Evolutionary conservation across 2,888 invertebrate genomes (phyloP).

Genomic region (Chalcosyrphus nemorum): DNA sequence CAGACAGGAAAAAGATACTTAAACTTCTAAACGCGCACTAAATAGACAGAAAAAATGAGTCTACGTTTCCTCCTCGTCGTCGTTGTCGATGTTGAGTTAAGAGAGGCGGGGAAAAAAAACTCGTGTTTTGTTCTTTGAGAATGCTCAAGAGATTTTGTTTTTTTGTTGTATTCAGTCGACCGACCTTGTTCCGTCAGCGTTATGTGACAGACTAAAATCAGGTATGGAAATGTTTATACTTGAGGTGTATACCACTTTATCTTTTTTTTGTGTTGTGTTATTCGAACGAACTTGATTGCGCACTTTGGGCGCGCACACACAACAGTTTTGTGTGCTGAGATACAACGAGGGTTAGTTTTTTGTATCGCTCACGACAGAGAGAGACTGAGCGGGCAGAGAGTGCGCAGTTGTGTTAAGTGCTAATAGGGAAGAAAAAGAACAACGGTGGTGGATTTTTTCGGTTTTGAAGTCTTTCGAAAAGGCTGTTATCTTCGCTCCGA

Average conservation of each 20-base stretch:
- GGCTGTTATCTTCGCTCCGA: constrained; percentile 33
- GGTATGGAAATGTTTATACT: constrained; percentile 74
- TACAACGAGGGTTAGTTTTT: constrained; percentile 57
- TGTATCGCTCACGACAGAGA: not conserved
- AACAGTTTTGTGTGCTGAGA: constrained; percentile 24
- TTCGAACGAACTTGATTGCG: constrained; percentile 72
- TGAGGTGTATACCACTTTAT: constrained; percentile 71
- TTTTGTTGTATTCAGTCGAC: constrained; percentile 61
- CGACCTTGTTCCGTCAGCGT: constrained; percentile 81
- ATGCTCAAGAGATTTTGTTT: constrained; percentile 19
- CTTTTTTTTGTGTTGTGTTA: constrained; percentile 24
- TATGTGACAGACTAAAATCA: constrained; percentile 81
- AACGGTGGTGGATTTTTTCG: not conserved
- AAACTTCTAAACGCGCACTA: constrained; percentile 47
- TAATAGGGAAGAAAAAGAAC: not conserved
- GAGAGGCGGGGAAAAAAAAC: constrained; percentile 25
- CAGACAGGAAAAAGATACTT: constrained; percentile 33
- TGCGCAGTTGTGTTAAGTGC: constrained; percentile 18
- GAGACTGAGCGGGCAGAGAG: constrained; percentile 13
- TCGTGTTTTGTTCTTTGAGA: constrained; percentile 53
- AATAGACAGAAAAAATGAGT: constrained; percentile 20
- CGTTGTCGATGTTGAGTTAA: not conserved
- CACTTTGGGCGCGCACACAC: constrained; percentile 61
- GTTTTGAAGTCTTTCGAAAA: not conserved
- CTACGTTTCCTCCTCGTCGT: constrained; percentile 31